These are phyloP conservation scores for Cyprinus carpio DNA, from an alignment of 2,113 vertebrate species.

Conservation along the genomic window DNA sequence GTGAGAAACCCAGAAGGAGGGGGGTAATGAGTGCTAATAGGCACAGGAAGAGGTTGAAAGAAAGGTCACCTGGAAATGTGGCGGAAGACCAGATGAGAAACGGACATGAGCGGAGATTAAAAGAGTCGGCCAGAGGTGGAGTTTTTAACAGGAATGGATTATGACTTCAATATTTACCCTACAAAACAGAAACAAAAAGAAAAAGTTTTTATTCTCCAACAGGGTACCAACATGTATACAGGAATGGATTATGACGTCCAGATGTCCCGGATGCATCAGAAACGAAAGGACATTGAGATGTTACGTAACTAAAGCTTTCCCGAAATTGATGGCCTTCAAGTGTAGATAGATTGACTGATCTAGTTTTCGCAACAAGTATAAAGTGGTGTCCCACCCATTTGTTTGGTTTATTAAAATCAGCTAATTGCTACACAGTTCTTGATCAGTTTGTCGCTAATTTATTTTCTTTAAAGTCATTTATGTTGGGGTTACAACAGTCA, in stretches of 20 bases:
- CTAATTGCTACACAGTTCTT: not conserved
- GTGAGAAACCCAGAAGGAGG: constrained; percentile 17
- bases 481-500: not conserved
- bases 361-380: not conserved
- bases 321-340: not conserved
- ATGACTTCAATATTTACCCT: no score
- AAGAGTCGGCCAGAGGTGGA: constrained; percentile 54
- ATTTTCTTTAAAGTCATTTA: not conserved
- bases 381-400: not conserved
- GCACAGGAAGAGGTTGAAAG: constrained; percentile 31
- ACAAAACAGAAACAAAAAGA: no score
- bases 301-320: not conserved
- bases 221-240: not conserved
- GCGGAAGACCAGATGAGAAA: not conserved
- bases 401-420: not conserved
- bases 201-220: constrained; percentile 22
- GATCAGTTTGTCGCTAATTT: not conserved
- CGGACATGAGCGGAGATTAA: not conserved
- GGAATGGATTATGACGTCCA: constrained; percentile 1
- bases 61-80: constrained; percentile 36
- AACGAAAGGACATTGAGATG: not conserved
- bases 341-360: not conserved
- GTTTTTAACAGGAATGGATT: constrained; percentile 14
- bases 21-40: constrained; percentile 33
- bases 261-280: not conserved